Evolutionary conservation across 2,113 vertebrate genomes (phyloP).

Genomic region (Ovibos moschatus): DNA sequence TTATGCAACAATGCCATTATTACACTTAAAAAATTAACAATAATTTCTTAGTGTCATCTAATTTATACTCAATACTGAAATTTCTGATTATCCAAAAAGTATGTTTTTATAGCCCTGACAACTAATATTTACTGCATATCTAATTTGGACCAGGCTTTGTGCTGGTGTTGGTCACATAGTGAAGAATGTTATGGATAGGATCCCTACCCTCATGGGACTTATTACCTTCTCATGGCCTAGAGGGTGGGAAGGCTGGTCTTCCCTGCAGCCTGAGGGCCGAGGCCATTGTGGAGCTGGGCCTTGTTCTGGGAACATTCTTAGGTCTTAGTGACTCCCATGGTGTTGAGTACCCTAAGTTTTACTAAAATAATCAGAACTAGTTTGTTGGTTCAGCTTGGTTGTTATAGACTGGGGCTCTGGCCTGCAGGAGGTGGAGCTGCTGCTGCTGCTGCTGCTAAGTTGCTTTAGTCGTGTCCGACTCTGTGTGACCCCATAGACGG

Average conservation of each 20-base stretch:
- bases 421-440: no score
- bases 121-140: background rate
- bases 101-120: background rate
- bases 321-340: background rate
- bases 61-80: background rate
- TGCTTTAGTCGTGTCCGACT: accelerated
- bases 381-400: background rate
- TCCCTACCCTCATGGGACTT: background rate
- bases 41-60: background rate
- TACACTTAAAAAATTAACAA: background rate
- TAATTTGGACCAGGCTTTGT: background rate
- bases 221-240: background rate
- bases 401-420: background rate
- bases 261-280: background rate
- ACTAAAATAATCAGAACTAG: background rate
- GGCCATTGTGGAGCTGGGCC: background rate
- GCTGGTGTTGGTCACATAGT: background rate
- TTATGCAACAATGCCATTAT: background rate
- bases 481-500: no score
- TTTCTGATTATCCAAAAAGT: background rate
- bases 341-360: background rate
- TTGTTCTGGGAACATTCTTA: background rate
- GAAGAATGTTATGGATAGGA: background rate
- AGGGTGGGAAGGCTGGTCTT: background rate
- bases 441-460: no score